Evolutionary conservation across 2,797 vertebrate species (phyloP).

Genomic region (Vespertilio murinus): DNA sequence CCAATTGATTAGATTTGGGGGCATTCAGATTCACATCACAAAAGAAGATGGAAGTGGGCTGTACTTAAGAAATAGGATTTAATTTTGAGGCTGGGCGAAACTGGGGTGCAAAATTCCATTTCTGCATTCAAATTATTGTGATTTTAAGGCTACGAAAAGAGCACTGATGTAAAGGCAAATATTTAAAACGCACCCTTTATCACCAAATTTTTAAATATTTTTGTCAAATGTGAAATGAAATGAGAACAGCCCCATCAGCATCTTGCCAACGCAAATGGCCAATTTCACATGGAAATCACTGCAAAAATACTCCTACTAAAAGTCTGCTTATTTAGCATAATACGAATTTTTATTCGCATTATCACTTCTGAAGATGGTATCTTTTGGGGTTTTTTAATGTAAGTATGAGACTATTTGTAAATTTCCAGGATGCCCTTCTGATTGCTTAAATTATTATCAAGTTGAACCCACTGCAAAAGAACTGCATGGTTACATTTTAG

Average conservation of each 20-base stretch:
- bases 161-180: slow-evolving; percentile 65
- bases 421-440: slow-evolving; percentile 59
- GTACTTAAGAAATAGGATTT: slow-evolving; percentile 85
- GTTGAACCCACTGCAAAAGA: slow-evolving; percentile 57
- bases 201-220: slow-evolving; percentile 76
- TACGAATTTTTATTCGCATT: background rate
- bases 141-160: slow-evolving; percentile 60
- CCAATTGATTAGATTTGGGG: slow-evolving; percentile 88
- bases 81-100: slow-evolving; percentile 85
- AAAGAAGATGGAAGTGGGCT: slow-evolving; percentile 84
- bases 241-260: background rate
- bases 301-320: background rate
- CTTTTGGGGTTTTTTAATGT: slow-evolving; percentile 57
- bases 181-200: slow-evolving; percentile 62
- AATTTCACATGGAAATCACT: slow-evolving; percentile 19
- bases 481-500: slow-evolving; percentile 65
- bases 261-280: slow-evolving; percentile 36
- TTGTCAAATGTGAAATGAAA: slow-evolving; percentile 68
- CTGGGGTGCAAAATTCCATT: slow-evolving; percentile 76
- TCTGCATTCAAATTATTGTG: slow-evolving; percentile 16
- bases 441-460: slow-evolving; percentile 70
- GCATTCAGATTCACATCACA: slow-evolving; percentile 83
- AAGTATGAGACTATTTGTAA: slow-evolving; percentile 32
- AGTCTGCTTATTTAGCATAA: slow-evolving; percentile 29
- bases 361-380: slow-evolving; percentile 67